Conservation (phyloP, 2,797 vertebrate genomes). For the Anas flavirostris region DNA sequence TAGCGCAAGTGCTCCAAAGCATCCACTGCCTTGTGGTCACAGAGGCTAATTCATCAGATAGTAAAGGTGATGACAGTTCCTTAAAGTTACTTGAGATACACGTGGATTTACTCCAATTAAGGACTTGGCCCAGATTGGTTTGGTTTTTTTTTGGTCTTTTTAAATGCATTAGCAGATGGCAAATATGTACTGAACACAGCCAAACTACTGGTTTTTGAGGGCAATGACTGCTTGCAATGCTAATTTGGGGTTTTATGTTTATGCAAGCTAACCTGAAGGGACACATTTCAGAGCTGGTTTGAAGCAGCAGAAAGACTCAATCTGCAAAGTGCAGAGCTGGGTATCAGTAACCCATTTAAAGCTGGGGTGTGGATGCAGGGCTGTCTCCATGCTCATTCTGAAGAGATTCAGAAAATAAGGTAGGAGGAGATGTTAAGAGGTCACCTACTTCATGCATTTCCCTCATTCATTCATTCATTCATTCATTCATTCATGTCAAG, state of each 20-base stretch:
- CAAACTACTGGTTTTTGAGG: slow-evolving; percentile 38
- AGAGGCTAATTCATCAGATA: not conserved
- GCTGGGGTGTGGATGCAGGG: not conserved
- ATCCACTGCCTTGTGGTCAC: not conserved
- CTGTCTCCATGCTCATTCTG: not conserved
- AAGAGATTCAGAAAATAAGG: not conserved
- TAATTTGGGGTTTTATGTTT: slow-evolving; percentile 51
- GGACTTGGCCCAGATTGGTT: not conserved
- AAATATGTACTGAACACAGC: slow-evolving; percentile 9
- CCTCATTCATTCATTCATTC: not conserved
- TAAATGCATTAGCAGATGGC: slow-evolving; percentile 36
- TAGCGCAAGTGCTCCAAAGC: not conserved
- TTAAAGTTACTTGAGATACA: slow-evolving; percentile 14
- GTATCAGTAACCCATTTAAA: slow-evolving; percentile 27
- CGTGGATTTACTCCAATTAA: slow-evolving; percentile 22
- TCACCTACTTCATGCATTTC: not conserved
- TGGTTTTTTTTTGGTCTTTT: not conserved
- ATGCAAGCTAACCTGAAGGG: slow-evolving; percentile 51
- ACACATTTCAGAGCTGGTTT: slow-evolving; percentile 31
- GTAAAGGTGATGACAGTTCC: not conserved
- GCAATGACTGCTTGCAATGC: slow-evolving; percentile 40
- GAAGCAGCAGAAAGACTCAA: not conserved
- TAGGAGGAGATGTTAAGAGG: not conserved
- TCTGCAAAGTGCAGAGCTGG: not conserved
- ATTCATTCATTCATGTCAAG: not conserved